Base-by-base conservation (phyloP, 2,888 invertebrate species). In the Anoplius nigerrimus region DNA sequence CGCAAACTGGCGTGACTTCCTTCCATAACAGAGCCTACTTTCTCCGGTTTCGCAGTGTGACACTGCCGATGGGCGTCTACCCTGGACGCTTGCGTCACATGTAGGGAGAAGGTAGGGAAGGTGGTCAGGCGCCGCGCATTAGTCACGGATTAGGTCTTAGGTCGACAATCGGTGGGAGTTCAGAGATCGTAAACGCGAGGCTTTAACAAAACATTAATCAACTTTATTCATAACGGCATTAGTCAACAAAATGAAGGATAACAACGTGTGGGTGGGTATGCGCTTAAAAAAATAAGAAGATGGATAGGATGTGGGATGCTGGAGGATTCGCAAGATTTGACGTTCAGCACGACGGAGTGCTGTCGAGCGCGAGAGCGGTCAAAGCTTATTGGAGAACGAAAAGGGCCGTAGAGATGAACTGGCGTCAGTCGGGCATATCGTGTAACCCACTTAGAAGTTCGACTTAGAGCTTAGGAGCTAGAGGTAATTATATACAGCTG, bases 181-280 rank as follows among this genome's bases (percentile, higher is more conserved):
- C 64, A 56, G 60, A 46, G 64, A 18, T 27, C 53, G 65, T 57
- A 58, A 52, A 42, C 2, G 1, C 42, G 24, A 58, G 56, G 51
- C 54, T 62, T 81, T 83, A 87, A 87, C 84, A 86, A 86, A 86
- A 86, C 80, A 85, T 83, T 79, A 78, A 82, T 82, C 71, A 81
- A 80, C 78, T 88, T 88, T 88, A 87, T 88, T 88, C 73, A 76
- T 80, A 85, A 85, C 82, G 76, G 78, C 77, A 85, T 85, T 82
- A 84, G 81, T 86, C 85, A 88, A 88, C 88, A 88, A 87, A 83
- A 76, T 63, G 74, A 76, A 71, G 42, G 34, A 79, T 72, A 84
- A 85, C 81, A 84, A 86, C 82, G 86, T 84, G 82, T 78, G 80
- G 75, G 62, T 78, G 71, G 70, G 78, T 80, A 80, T 75, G 80